Conservation (phyloP, 2,797 vertebrate genomes). For the Menidia menidia region DNA sequence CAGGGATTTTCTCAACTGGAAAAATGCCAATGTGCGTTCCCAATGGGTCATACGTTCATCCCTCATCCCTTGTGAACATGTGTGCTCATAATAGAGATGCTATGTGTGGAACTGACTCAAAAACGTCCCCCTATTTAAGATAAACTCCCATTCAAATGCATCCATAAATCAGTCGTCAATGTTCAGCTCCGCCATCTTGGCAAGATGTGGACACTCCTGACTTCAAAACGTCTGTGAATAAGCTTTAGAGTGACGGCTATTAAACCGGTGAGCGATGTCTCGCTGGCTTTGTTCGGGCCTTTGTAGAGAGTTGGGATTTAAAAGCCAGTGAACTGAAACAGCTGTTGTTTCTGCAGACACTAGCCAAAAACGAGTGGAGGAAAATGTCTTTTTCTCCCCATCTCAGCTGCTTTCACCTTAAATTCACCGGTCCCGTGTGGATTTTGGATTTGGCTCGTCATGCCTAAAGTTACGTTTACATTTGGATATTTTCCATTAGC, state of each 20-base stretch:
- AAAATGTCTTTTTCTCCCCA: neutral
- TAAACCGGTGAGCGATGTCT: neutral
- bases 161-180: neutral
- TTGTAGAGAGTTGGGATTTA: neutral
- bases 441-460: constrained; percentile 33
- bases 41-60: too few relatives aligned
- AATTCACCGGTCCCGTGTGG: constrained; percentile 21
- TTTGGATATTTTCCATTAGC: constrained; percentile 41
- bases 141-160: neutral
- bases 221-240: too few relatives aligned
- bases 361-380: too few relatives aligned
- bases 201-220: too few relatives aligned
- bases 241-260: neutral
- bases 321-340: neutral
- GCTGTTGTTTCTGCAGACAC: neutral
- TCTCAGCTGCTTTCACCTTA: constrained; percentile 11
- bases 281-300: neutral
- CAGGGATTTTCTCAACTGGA: too few relatives aligned
- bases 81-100: too few relatives aligned
- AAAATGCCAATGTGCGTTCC: too few relatives aligned
- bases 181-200: neutral
- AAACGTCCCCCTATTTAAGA: too few relatives aligned
- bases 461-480: constrained; percentile 72
- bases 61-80: too few relatives aligned
- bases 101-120: too few relatives aligned